A percentile compares a stretch with the other conserved stretches of the same genome.
phyloP scores from a whole-genome alignment of 2,888 invertebrate genomes.

The Ochropleura leucogaster region DNA sequence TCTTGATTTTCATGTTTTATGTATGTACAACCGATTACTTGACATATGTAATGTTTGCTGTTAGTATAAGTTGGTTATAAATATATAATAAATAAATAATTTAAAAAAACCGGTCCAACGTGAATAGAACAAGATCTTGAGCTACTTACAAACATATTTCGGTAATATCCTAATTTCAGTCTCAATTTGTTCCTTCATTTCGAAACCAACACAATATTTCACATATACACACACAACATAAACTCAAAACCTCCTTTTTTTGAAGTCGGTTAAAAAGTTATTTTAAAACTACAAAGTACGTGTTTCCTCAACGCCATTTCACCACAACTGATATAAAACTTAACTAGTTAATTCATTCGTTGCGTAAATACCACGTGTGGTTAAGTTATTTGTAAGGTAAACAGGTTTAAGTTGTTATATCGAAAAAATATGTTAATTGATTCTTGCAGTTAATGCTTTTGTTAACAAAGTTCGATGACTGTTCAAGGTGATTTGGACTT shows the following conservation, averaged over 20 bases:
- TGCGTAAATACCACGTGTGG: conserved; percentile 42
- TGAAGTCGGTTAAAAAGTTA: neutral
- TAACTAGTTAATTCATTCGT: neutral
- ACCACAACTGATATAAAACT: conserved; percentile 10
- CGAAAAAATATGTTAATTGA: conserved; percentile 48
- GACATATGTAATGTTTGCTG: too few species aligned
- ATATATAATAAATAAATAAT: too few species aligned
- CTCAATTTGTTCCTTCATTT: conserved; percentile 35
- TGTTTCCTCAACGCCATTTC: conserved; percentile 16
- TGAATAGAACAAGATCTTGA: neutral
- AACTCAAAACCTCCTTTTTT: too few species aligned
- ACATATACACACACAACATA: too few species aligned
- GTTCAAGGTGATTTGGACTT: conserved; percentile 11
- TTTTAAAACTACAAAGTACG: neutral
- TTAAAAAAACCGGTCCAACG: neutral
- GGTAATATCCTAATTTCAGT: conserved; percentile 33
- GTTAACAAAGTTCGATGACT: neutral
- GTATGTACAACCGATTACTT: too few species aligned
- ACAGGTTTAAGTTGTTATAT: conserved; percentile 11
- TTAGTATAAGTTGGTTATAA: too few species aligned
- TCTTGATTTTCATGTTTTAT: too few species aligned
- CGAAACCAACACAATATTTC: neutral
- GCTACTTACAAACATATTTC: conserved; percentile 34
- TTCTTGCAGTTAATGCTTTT: neutral
- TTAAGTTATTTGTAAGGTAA: conserved; percentile 40